Conservation (phyloP, 2,113 vertebrate species). For the Alces alces region DNA sequence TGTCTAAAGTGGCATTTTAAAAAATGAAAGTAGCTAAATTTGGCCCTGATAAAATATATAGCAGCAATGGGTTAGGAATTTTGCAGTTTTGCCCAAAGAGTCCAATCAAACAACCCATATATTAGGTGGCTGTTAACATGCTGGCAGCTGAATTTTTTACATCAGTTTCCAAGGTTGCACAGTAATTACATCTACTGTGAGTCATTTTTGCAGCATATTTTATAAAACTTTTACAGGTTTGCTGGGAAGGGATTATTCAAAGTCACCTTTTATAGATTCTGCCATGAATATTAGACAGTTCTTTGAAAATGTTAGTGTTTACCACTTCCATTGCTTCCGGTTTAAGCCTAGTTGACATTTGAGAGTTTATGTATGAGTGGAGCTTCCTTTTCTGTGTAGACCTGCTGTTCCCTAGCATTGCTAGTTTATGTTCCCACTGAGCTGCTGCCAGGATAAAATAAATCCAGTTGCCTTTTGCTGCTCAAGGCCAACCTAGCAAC, state of each 20-base stretch:
- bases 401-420: conserved; percentile 41
- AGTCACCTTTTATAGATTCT: conserved; percentile 73
- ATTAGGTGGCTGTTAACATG: conserved; percentile 67
- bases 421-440: conserved; percentile 64
- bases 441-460: conserved; percentile 56
- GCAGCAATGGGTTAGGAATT: conserved; percentile 63
- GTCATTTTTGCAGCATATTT: conserved; percentile 70
- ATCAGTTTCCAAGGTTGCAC: conserved; percentile 63
- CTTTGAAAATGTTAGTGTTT: conserved; percentile 70
- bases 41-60: conserved; percentile 72
- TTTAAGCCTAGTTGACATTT: conserved; percentile 19
- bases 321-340: conserved; percentile 32
- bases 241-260: conserved; percentile 66
- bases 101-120: conserved; percentile 68
- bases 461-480: conserved; percentile 56
- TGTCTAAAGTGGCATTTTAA: conserved; percentile 74
- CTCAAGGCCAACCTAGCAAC: conserved; percentile 51
- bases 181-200: conserved; percentile 68
- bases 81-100: conserved; percentile 68
- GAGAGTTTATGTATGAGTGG: conserved; percentile 30
- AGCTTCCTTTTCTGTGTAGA: conserved; percentile 34
- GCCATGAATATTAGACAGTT: conserved; percentile 54
- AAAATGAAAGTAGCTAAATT: conserved; percentile 73
- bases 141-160: conserved; percentile 70
- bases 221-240: conserved; percentile 71